Evolutionary conservation across 2,888 invertebrate species (phyloP), one percentile per base, ranked within the genome.

Genomic region (Drosophila niveifrons): DNA sequence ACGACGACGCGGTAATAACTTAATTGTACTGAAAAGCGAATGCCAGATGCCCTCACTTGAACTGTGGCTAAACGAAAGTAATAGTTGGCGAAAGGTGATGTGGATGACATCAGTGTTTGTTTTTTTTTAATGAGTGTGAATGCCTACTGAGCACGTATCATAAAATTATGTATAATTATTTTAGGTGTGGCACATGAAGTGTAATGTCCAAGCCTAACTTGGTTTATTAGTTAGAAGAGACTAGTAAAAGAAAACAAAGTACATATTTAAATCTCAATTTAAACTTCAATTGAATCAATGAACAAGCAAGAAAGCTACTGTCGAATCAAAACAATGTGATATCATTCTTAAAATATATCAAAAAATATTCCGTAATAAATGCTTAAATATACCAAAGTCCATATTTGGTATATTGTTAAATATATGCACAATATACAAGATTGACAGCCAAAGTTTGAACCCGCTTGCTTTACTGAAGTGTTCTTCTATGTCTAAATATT

Each of bases 1-100:
- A n/a, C n/a, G n/a, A n/a, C 23, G 55, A 64, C 8, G 13, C 13
- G 13, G 53, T 39, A 34, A 34, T 8, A 3, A 48, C 15, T 13
- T 8, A 17, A 23, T 10, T 3, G 18, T 1, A 11, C 2, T 4
- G n/a, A 2, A 39, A 11, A 8, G 39, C 58, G 53, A 51, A 23
- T 1, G 1, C 0, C 1, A 11, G 8, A 64, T 78, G 47, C 78
- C n/a, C 77, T 74, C 15, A 34, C 15, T 36, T 36, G 7, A 18
- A 34, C 8, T 28, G 10, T 15, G 3, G 13, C 13, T 15, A 13
- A 41, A 41, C 2, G 39, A 6, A 8, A 10, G n/a, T 9, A 18
- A 44, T 36, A 23, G 17, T n/a, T 13, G 31, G n/a, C 9, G 11
- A n/a, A 46, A 23, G 11, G 18, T 23, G 11, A 18, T 34, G 18